Base-by-base conservation (phyloP, 2,113 vertebrate genomes). In the human (Homo sapiens) region DNA sequence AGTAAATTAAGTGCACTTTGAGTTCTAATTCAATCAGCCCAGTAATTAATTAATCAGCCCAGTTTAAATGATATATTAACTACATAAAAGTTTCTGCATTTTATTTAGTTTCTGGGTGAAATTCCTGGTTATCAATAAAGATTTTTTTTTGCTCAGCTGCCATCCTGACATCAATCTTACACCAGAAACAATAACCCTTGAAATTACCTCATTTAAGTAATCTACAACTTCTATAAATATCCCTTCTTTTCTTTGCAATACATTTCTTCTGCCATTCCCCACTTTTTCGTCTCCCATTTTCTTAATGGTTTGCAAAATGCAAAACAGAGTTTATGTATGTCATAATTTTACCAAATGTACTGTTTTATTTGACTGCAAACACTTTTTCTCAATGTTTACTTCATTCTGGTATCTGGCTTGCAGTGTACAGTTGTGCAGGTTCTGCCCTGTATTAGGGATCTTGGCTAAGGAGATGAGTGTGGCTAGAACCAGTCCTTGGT, bases 1-100 rank as follows among this genome's bases (percentile, higher is more conserved):
- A 84, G 59, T 87, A 88, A 97, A 91, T 89, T 76, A 90, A 96
- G 40, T 91, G 48, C 32, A 94, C 55, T 48, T 93, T 40, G 48
- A 93, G 18, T 93, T 97, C 92, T 79, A 90, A 79, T 81, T 73
- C 70, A 92, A 14, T 87, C 68, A 82, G 43, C 45, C 45, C 78
- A 30, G 35, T 84, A 79, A 83, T n/a, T n/a, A n/a, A n/a, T n/a
- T n/a, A n/a, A n/a, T n/a, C n/a, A n/a, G n/a, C 25, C 57, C 57
- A 20, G 4, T 84, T 83, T 89, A 83, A 89, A 68, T 94, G 52
- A 50, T 30, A 20, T 68, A 72, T 45, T 84, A 95, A 66, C 27
- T 40, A 57, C 1, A 45, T 38, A 43, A 73, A 91, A 72, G 45
- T 85, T 38, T 64, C 40, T 92, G 10, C 20, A 2, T 64, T 95